Evolutionary conservation across 2,113 vertebrate genomes (phyloP).

Genomic region (Ranitomeya imitator): DNA sequence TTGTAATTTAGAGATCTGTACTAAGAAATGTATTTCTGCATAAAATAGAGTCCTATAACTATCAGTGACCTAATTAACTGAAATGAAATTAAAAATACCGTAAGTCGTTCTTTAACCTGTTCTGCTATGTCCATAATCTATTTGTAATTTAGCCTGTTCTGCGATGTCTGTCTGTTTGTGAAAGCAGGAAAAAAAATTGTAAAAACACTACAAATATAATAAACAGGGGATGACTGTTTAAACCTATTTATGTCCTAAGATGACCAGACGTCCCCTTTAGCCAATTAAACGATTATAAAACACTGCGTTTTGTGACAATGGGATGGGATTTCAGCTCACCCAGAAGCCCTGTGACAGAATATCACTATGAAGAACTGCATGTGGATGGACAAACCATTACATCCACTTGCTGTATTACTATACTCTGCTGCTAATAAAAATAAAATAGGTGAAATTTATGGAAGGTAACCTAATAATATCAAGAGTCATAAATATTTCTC

Average conservation of each 20-base stretch:
- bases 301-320: not conserved
- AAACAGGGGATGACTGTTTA: not conserved
- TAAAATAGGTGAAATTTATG: not conserved
- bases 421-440: not conserved
- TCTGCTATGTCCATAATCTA: not conserved
- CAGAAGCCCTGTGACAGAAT: not conserved
- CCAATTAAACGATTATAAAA: not conserved
- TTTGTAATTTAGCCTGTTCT: not conserved
- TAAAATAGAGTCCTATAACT: too few species aligned
- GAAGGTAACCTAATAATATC: conserved; percentile 16
- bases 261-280: conserved; percentile 10
- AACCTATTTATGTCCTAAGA: not conserved
- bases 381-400: conserved; percentile 13
- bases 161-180: not conserved
- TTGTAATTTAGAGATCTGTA: too few species aligned
- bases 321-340: not conserved
- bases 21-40: too few species aligned
- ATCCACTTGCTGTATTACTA: conserved; percentile 6
- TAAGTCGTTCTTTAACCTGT: too few species aligned
- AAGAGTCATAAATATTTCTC: conserved; percentile 20
- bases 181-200: not conserved
- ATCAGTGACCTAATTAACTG: too few species aligned
- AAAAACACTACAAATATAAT: not conserved
- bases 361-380: not conserved
- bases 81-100: too few species aligned